Conservation (phyloP, 2,888 invertebrate species). For the Microlaimidae sp. region DNA sequence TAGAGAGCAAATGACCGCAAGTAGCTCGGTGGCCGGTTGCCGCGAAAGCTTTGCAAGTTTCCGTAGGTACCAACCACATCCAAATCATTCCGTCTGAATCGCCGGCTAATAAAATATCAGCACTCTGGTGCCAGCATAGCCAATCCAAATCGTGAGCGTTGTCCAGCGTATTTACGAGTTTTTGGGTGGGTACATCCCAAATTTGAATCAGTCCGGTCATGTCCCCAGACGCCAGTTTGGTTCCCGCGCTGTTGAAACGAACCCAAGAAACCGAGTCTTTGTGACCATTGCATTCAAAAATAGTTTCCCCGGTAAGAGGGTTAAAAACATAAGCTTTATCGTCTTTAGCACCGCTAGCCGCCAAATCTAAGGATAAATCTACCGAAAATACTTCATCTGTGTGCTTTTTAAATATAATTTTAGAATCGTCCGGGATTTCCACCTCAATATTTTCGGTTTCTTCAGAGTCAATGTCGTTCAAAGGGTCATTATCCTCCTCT, state of each 20-base stretch:
- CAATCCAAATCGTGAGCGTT: constrained; percentile 46
- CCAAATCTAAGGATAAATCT: no score
- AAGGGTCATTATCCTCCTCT: no score
- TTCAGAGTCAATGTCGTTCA: no score
- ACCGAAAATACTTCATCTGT: no score
- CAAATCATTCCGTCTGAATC: constrained; percentile 63
- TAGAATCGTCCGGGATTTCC: no score
- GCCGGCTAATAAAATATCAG: constrained; percentile 65
- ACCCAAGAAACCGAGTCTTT: constrained; percentile 67
- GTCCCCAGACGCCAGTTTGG: constrained; percentile 65
- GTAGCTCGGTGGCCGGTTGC: constrained; percentile 52
- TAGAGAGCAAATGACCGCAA: constrained; percentile 48
- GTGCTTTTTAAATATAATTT: no score
- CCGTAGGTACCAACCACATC: constrained; percentile 70
- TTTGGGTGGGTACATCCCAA: constrained; percentile 36
- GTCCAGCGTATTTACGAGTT: constrained; percentile 18
- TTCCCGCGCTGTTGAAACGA: constrained; percentile 62
- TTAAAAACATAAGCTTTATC: constrained; percentile 76
- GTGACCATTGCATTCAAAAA: constrained; percentile 51
- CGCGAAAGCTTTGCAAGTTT: constrained; percentile 54
- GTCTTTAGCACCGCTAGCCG: constrained; percentile 73
- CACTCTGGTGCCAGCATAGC: constrained; percentile 69
- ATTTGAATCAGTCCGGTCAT: constrained; percentile 59
- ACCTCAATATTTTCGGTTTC: no score
- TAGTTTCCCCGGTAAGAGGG: constrained; percentile 47